These are phyloP conservation scores for Syngnathus rostellatus DNA, from an alignment of 2,797 vertebrate species.

Conservation along the genomic window DNA sequence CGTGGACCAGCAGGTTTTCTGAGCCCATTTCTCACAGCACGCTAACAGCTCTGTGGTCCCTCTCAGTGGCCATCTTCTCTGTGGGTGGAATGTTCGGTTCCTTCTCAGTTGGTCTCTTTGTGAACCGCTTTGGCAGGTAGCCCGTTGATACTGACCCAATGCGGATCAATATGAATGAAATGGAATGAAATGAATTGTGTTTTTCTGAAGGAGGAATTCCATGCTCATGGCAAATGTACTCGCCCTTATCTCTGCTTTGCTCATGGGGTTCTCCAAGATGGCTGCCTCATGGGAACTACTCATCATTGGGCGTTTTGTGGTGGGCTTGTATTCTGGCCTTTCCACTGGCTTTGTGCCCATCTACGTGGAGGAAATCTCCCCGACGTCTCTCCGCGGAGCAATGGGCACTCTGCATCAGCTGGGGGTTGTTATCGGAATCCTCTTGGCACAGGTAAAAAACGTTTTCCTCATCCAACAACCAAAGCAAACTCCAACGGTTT, in stretches of 20 bases:
- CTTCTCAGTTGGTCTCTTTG: conserved; percentile 89
- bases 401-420: conserved; percentile 93
- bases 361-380: conserved; percentile 93
- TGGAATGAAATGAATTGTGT: not conserved
- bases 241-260: conserved; percentile 72
- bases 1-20: conserved; percentile 73
- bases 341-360: conserved; percentile 94
- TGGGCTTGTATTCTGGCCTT: conserved; percentile 87
- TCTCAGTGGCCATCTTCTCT: conserved; percentile 91
- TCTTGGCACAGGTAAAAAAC: conserved; percentile 81
- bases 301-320: conserved; percentile 84
- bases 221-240: conserved; percentile 87
- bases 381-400: conserved; percentile 83
- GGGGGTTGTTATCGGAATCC: conserved; percentile 88
- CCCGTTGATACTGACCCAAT: not conserved
- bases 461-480: not conserved
- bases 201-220: conserved; percentile 75
- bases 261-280: conserved; percentile 95
- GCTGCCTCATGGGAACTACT: conserved; percentile 90
- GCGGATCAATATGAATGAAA: not conserved
- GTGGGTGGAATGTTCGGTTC: conserved; percentile 91
- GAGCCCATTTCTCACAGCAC: conserved; percentile 62
- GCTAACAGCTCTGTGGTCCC: conserved; percentile 85
- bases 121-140: conserved; percentile 89
- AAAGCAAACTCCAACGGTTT: no score